phyloP scores from a whole-genome alignment of 2,113 vertebrate genomes.

The Halcyon senegalensis region DNA sequence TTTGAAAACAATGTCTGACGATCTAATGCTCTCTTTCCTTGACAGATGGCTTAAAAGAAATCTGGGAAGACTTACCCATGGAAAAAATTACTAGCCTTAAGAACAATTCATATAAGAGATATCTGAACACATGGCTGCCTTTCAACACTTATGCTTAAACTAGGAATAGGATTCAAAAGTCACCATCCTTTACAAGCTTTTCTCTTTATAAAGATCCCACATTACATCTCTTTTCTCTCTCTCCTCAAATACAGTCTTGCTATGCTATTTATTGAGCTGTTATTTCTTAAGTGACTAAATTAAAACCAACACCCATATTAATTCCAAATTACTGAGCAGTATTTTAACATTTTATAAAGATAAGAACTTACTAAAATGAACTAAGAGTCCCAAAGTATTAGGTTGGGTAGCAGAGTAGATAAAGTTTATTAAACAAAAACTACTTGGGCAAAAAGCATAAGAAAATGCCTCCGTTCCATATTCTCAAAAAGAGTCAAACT shows the following conservation, averaged over 20 bases:
- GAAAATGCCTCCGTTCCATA: background rate
- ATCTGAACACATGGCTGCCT: constrained; percentile 68
- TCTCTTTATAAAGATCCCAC: background rate
- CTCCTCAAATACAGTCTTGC: background rate
- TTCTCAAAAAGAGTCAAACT: background rate
- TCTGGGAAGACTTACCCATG: constrained; percentile 50
- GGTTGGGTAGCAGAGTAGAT: background rate
- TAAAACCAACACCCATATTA: background rate
- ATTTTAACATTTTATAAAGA: background rate
- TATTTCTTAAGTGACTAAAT: background rate
- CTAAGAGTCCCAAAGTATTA: background rate
- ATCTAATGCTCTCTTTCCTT: constrained; percentile 38
- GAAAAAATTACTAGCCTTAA: constrained; percentile 57
- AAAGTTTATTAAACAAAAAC: background rate
- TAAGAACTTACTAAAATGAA: background rate
- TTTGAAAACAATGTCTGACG: constrained; percentile 46
- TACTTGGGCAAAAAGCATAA: background rate
- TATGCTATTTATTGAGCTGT: background rate
- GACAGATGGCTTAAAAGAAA: constrained; percentile 64
- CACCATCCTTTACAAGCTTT: constrained; percentile 6
- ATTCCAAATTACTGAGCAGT: background rate
- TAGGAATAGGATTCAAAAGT: constrained; percentile 37
- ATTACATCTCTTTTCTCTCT: background rate
- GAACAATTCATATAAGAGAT: constrained; percentile 62
- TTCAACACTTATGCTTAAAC: constrained; percentile 55